phyloP scores from a whole-genome alignment of 2,888 invertebrate genomes.

The Brachypalpus laphriformis region DNA sequence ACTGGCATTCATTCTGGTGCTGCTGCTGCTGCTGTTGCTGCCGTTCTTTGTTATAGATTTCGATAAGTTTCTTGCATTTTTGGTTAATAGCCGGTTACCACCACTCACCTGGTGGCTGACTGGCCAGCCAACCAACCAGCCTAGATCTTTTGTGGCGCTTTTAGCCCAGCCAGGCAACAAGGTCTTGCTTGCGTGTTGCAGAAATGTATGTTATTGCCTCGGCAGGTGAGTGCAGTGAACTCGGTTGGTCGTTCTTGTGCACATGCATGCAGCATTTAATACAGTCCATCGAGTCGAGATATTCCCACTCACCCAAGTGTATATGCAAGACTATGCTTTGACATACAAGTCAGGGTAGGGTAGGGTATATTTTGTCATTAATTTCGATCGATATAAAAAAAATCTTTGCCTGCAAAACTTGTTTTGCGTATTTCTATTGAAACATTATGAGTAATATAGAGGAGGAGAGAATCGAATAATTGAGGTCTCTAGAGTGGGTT shows the following conservation, averaged over 20 bases:
- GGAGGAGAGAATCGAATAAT: slow-evolving; percentile 22
- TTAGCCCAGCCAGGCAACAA: slow-evolving; percentile 67
- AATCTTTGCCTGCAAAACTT: slow-evolving; percentile 57
- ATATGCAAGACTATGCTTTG: slow-evolving; percentile 15
- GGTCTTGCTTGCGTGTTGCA: slow-evolving; percentile 73
- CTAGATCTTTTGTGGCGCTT: slow-evolving; percentile 50
- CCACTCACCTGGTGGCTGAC: slow-evolving; percentile 53
- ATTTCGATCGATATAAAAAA: slow-evolving; percentile 55
- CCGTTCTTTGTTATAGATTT: slow-evolving; percentile 72
- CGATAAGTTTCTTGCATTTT: slow-evolving; percentile 73
- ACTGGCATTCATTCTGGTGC: not conserved
- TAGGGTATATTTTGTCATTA: slow-evolving; percentile 54
- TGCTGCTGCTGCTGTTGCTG: slow-evolving; percentile 3
- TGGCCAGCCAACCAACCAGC: slow-evolving; percentile 5
- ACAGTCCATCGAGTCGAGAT: slow-evolving; percentile 41
- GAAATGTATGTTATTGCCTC: slow-evolving; percentile 66
- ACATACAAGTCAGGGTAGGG: slow-evolving; percentile 43
- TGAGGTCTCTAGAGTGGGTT: slow-evolving; percentile 50
- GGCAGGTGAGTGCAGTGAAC: slow-evolving; percentile 74
- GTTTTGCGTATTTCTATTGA: slow-evolving; percentile 63
- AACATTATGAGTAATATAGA: slow-evolving; percentile 62
- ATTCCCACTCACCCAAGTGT: not conserved
- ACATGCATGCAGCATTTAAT: slow-evolving; percentile 14
- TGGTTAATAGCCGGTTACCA: slow-evolving; percentile 69
- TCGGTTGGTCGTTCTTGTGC: slow-evolving; percentile 28